Base-by-base conservation (phyloP, 2,888 invertebrate species). In the Anthrax anthrax region DNA sequence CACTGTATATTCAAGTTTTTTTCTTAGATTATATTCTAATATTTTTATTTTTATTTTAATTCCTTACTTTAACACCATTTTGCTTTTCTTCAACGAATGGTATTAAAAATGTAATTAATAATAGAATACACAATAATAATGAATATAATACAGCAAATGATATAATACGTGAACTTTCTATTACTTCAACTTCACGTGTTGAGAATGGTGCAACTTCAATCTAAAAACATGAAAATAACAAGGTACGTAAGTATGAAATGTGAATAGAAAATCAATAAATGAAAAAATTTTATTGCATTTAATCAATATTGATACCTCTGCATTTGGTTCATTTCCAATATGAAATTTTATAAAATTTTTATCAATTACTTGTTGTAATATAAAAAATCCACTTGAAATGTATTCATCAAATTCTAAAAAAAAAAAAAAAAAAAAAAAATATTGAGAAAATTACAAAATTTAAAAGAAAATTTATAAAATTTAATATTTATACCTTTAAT, bases 361-460 rank as follows among this genome's bases (percentile, higher is more conserved):
- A 57, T 81, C 80, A 34, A 81, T 62, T 0, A 76, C 71, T 64
- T 74, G 69, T 59, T 81, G 80, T 1, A 81, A 54, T 1, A 68
- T 63, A 54, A 79, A 63, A 55, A 80, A 79, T 1, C 63, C 58
- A 62, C 71, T 72, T 50, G 55, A 60, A 50, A 66, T 64, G 56
- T 72, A 72, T 38, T 62, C 63, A 49, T 68, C 64, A 16, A 64
- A 61, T 48, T 62, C 71, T 71, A 23, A 23, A 23, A 8, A 23
- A 23, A 4, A 23, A 50, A 18, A 18, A 19, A 34, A 46, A 32
- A 48, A 48, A 57, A 39, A 17, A 36, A 17, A 19, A 8, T 23
- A 41, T 18, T n/a, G n/a, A n/a, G n/a, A 29, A 40, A 34, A 16
- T 3, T 41, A 29, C 27, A 13, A 32, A 18, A 18, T 10, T 23